Conservation (phyloP, 2,113 vertebrate species). For the Callithrix jacchus region DNA sequence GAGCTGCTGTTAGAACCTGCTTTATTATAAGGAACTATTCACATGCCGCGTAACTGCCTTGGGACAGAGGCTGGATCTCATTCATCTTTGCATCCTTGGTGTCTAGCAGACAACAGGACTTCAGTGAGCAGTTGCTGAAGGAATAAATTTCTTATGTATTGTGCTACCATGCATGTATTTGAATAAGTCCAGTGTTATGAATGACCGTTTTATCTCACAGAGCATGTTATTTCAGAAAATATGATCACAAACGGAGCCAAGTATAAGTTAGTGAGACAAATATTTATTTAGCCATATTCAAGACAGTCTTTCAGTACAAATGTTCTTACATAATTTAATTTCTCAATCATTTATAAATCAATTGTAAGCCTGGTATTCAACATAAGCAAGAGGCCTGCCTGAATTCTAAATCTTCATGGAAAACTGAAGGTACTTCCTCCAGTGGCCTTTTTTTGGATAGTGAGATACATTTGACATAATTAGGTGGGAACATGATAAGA, state of each 20-base stretch:
- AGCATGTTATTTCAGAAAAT: constrained; percentile 23
- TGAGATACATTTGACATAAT: not conserved
- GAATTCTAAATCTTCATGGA: not conserved
- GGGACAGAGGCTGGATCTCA: not conserved
- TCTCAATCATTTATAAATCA: constrained; percentile 35
- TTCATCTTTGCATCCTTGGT: not conserved
- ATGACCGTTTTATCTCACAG: not conserved
- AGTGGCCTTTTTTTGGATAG: not conserved
- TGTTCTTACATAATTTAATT: constrained; percentile 15
- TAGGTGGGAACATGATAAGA: not conserved
- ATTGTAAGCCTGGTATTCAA: constrained; percentile 37
- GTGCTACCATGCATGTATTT: not conserved
- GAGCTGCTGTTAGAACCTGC: not conserved
- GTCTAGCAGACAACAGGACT: not conserved
- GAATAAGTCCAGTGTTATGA: not conserved
- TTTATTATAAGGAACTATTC: not conserved
- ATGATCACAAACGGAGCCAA: not conserved
- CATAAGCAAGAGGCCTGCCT: constrained; percentile 11
- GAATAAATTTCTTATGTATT: not conserved
- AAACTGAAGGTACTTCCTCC: not conserved
- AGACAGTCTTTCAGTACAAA: not conserved
- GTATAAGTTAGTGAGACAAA: not conserved
- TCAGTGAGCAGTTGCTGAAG: not conserved
- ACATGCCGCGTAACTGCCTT: not conserved
- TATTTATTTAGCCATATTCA: constrained; percentile 50